Percentiles rank a stretch among this genome's conserved stretches.
Conservation (phyloP, 2,797 vertebrate genomes). For the Melanogrammus aeglefinus region DNA sequence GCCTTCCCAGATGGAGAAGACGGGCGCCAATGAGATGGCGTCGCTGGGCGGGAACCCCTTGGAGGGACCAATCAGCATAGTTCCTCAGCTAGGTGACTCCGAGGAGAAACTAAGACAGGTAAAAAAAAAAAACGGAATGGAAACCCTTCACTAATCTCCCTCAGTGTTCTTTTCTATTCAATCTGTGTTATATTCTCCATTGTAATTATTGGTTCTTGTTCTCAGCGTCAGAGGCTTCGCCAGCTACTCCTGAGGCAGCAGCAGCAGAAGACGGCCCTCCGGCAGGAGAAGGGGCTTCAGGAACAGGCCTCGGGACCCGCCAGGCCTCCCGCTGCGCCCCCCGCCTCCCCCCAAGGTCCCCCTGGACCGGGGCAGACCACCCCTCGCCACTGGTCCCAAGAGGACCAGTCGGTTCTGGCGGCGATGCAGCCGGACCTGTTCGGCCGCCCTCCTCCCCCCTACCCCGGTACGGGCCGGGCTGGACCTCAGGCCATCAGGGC, state of each 20-base stretch:
- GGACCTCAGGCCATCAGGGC: slow-evolving; percentile 29
- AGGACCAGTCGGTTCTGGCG: slow-evolving; percentile 64
- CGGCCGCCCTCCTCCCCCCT: slow-evolving; percentile 89
- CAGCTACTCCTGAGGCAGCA: slow-evolving; percentile 93
- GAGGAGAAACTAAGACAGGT: slow-evolving; percentile 94
- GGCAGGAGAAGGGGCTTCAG: slow-evolving; percentile 85
- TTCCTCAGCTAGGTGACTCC: slow-evolving; percentile 79
- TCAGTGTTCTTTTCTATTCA: too few species aligned
- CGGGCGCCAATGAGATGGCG: slow-evolving; percentile 42
- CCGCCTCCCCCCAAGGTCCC: background rate
- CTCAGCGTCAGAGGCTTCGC: slow-evolving; percentile 88
- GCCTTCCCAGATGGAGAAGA: slow-evolving; percentile 56
- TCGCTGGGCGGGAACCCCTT: slow-evolving; percentile 56
- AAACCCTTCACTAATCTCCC: background rate
- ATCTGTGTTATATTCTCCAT: too few species aligned
- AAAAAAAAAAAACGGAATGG: background rate
- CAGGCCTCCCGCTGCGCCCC: background rate
- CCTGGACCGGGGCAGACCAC: slow-evolving; percentile 16
- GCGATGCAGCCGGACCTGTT: slow-evolving; percentile 69
- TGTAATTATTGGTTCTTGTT: background rate
- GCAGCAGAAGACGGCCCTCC: slow-evolving; percentile 85
- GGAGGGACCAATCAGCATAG: slow-evolving; percentile 68
- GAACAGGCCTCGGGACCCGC: slow-evolving; percentile 55
- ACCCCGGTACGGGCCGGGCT: slow-evolving; percentile 76
- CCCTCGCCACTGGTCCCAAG: slow-evolving; percentile 82